Percentiles rank a stretch among this genome's conserved stretches.
Conservation (phyloP, 2,797 vertebrate species). For the Anguilla pacifica region DNA sequence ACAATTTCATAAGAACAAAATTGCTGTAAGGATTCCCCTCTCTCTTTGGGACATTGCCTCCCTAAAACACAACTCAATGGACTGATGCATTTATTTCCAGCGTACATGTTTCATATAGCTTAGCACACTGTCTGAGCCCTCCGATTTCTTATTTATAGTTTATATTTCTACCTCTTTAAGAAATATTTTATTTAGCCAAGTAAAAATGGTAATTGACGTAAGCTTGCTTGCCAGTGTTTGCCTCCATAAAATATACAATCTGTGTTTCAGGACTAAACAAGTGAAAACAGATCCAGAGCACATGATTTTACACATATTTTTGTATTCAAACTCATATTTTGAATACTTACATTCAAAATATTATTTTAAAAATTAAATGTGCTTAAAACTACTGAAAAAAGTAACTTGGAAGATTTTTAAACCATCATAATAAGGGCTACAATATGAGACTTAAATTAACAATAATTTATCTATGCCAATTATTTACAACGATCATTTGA, state of each 20-base stretch:
- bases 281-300: not conserved
- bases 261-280: not conserved
- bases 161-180: not conserved
- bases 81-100: not conserved
- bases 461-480: not conserved
- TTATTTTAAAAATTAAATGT: not conserved
- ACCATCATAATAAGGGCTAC: not conserved
- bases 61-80: not conserved
- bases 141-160: not conserved
- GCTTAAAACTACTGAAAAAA: not conserved
- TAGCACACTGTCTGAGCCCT: not conserved
- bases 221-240: not conserved
- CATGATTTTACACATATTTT: not conserved
- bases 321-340: not conserved
- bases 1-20: constrained; percentile 4
- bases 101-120: not conserved
- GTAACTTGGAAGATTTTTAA: not conserved
- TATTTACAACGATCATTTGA: not conserved
- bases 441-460: not conserved
- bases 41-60: not conserved
- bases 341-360: not conserved
- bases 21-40: not conserved
- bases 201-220: not conserved
- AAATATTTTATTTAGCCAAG: not conserved
- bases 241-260: not conserved